A percentile compares a stretch with the other conserved stretches of the same genome.
Evolutionary conservation across 2,888 invertebrate species (phyloP).

Genomic region (Scaptomyza reducta): DNA sequence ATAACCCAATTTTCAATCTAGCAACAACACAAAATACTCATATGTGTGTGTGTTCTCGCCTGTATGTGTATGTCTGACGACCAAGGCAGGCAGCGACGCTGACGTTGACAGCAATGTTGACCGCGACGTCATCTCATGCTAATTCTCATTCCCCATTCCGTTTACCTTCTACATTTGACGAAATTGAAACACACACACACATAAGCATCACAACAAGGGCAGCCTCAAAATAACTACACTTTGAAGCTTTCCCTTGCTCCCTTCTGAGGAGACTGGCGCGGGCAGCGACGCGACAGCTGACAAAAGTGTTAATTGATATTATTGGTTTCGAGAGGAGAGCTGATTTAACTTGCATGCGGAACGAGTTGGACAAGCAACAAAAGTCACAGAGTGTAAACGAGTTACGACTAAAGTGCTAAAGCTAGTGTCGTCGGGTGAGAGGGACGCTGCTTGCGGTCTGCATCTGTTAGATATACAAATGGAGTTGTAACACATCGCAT

Average conservation of each 20-base stretch:
- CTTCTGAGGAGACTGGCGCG: conserved; percentile 19
- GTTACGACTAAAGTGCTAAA: conserved; percentile 37
- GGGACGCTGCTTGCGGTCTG: conserved; percentile 4
- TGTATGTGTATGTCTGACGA: conserved; percentile 34
- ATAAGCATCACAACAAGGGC: conserved; percentile 10
- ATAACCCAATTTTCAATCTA: conserved; percentile 76
- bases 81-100: conserved; percentile 57
- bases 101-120: conserved; percentile 14
- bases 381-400: conserved; percentile 13
- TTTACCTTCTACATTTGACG: conserved; percentile 40
- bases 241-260: conserved; percentile 9
- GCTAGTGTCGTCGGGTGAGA: neutral
- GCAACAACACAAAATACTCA: conserved; percentile 54
- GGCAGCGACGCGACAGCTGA: conserved; percentile 48
- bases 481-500: conserved; percentile 54
- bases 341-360: conserved; percentile 33
- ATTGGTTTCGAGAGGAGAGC: conserved; percentile 47
- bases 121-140: conserved; percentile 33
- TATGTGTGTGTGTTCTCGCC: neutral
- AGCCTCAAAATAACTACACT: conserved; percentile 15
- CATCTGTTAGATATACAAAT: conserved; percentile 59
- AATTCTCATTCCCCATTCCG: conserved; percentile 28
- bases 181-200: conserved; percentile 35
- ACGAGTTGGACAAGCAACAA: conserved; percentile 43
- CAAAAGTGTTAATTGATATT: conserved; percentile 78